Percentiles rank a stretch among this genome's conserved stretches.
Conservation (phyloP, 2,797 vertebrate genomes). For the Margarornis squamiger region DNA sequence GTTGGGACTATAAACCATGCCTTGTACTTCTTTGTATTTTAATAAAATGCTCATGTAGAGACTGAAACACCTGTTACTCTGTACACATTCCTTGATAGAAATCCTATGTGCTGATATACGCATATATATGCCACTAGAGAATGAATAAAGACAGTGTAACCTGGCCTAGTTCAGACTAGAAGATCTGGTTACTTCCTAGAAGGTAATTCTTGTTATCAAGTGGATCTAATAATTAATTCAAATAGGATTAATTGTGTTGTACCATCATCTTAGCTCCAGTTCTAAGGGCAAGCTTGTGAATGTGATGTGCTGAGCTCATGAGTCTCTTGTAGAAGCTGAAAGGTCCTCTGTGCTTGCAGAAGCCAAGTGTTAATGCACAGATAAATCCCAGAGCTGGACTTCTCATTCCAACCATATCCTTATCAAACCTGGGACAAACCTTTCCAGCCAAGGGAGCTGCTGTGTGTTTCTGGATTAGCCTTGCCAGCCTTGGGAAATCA, state of each 20-base stretch:
- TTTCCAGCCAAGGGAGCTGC: neutral
- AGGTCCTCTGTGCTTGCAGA: neutral
- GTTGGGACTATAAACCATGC: neutral
- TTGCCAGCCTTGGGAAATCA: neutral
- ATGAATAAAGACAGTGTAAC: neutral
- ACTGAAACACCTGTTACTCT: fast-evolving
- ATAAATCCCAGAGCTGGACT: neutral
- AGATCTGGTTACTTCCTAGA: neutral
- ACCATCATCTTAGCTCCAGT: neutral
- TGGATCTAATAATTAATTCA: neutral
- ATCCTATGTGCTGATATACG: neutral
- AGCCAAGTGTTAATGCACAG: fast-evolving
- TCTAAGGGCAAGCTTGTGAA: neutral
- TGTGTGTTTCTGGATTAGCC: neutral
- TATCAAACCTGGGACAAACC: no score
- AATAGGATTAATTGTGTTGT: neutral
- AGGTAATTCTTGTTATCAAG: neutral
- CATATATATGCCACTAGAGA: no score
- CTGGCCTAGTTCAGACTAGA: neutral
- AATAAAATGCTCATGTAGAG: neutral
- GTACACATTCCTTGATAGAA: neutral
- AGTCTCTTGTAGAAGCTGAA: neutral
- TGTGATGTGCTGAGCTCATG: neutral
- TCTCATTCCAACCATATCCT: neutral
- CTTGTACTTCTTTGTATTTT: neutral